Base-by-base conservation (phyloP, 1,140 invertebrate genomes). In the Apolygus lucorum region DNA sequence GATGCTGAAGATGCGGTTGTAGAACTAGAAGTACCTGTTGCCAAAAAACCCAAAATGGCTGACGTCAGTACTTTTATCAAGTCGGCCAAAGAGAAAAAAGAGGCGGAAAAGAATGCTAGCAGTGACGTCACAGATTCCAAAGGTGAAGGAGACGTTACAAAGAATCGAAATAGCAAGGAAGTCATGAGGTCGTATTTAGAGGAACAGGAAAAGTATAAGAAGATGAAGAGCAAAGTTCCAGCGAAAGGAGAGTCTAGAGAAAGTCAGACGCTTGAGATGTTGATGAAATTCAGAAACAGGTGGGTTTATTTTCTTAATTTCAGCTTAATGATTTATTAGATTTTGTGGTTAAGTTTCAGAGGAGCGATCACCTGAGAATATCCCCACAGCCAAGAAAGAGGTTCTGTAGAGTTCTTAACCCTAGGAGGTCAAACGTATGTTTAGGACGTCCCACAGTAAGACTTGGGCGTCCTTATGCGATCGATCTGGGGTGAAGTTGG, bases 71-170 rank as follows among this genome's bases (percentile, higher is more conserved):
- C 99, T 82, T 82, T 93, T 25, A 83, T 91, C 62, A 84, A 91
- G 78, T 96, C 99, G 83, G 93, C 95, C 2, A 92, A 90, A 77
- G 81, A 98, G 14, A 95, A 89, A 79, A 85, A 86, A 71, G 75
- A 63, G 72, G 71, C 13, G 63, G 81, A 76, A 76, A 81, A 78
- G 70, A 75, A 73, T 72, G 79, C 77, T 42, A 73, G 78, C 34
- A 72, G 77, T 69, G 71, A 78, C 34, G 74, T 79, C 24, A 26
- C 27, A 8, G 68, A 69, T 13, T 78, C 73, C 25, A 70, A 72
- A 72, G n/a, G n/a, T n/a, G n/a, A n/a, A n/a, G n/a, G n/a, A n/a
- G n/a, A n/a, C n/a, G 75, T 74, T 28, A 76, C 81, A 17, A 79
- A 81, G 49, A 84, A 84, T 72, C 27, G 22, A 4, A 42, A 67